phyloP scores from a whole-genome alignment of 2,888 invertebrate species.

The Bedellia somnulentella region DNA sequence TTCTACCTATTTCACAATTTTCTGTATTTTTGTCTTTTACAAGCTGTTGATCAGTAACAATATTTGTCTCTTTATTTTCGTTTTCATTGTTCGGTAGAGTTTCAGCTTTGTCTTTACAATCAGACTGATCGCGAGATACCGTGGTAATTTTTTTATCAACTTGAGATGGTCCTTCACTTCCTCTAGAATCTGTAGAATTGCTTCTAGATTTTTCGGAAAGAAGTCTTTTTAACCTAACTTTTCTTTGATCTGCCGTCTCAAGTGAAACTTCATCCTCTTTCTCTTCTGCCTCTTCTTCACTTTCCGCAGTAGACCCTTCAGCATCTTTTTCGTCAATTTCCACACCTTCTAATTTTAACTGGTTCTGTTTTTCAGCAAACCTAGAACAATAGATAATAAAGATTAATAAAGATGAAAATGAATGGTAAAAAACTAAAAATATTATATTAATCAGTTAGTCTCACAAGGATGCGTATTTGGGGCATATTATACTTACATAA shows the following conservation, averaged over 20 bases:
- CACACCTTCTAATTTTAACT: slow-evolving; percentile 33
- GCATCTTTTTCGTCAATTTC: slow-evolving; percentile 51
- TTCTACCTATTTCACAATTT: neutral
- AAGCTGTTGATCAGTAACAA: neutral
- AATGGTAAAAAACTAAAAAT: too few species aligned
- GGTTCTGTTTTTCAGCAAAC: slow-evolving; percentile 41
- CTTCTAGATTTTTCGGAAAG: slow-evolving; percentile 24
- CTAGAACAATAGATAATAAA: slow-evolving; percentile 18
- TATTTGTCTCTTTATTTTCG: neutral
- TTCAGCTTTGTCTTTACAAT: neutral
- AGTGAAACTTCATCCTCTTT: slow-evolving; percentile 19
- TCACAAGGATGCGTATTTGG: too few species aligned
- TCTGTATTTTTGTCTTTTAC: slow-evolving; percentile 2
- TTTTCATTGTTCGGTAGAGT: neutral
- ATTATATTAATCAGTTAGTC: too few species aligned
- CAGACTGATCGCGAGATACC: neutral
- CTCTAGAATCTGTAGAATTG: neutral
- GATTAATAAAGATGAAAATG: too few species aligned
- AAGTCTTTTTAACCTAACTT: slow-evolving; percentile 30
- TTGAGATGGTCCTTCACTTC: neutral
- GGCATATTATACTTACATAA: too few species aligned
- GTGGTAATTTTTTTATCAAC: too few species aligned
- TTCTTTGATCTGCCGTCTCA: slow-evolving; percentile 31
- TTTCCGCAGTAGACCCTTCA: slow-evolving; percentile 42
- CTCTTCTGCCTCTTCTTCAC: slow-evolving; percentile 32